These are phyloP conservation scores for Leucania comma DNA, from an alignment of 2,888 invertebrate species.

Conservation along the genomic window DNA sequence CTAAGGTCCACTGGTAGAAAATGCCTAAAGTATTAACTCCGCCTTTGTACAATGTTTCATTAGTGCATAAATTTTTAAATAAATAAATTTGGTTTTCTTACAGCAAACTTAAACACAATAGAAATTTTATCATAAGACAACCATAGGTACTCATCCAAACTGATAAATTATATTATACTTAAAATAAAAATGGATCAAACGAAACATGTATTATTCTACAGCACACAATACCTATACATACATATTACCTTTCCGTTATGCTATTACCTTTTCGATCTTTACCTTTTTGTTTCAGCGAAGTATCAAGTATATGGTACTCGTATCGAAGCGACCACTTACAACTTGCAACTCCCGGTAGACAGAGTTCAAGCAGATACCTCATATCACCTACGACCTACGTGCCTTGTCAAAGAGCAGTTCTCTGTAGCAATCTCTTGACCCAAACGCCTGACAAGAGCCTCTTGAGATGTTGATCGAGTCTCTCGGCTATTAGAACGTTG, in stretches of 20 bases:
- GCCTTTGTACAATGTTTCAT: too few relatives aligned
- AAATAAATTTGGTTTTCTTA: too few relatives aligned
- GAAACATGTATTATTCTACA: too few relatives aligned
- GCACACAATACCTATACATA: too few relatives aligned
- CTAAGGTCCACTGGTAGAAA: too few relatives aligned
- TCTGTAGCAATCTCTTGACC: constrained; percentile 37
- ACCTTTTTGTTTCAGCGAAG: not conserved
- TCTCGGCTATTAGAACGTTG: constrained; percentile 39
- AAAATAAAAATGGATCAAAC: too few relatives aligned
- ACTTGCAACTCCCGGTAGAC: constrained; percentile 8
- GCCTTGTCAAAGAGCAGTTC: constrained; percentile 39
- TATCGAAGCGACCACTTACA: constrained; percentile 10
- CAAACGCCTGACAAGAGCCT: constrained; percentile 28
- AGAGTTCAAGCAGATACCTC: constrained; percentile 23
- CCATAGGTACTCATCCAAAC: too few relatives aligned
- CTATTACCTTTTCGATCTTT: not conserved
- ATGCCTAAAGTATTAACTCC: too few relatives aligned
- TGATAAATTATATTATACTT: too few relatives aligned
- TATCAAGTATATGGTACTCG: not conserved
- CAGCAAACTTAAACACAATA: too few relatives aligned
- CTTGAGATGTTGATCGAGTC: constrained; percentile 41
- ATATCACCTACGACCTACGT: constrained; percentile 34
- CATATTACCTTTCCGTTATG: not conserved
- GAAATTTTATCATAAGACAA: too few relatives aligned
- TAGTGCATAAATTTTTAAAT: too few relatives aligned